phyloP scores from a whole-genome alignment of 2,797 vertebrate species.

The Crenuchus spilurus region DNA sequence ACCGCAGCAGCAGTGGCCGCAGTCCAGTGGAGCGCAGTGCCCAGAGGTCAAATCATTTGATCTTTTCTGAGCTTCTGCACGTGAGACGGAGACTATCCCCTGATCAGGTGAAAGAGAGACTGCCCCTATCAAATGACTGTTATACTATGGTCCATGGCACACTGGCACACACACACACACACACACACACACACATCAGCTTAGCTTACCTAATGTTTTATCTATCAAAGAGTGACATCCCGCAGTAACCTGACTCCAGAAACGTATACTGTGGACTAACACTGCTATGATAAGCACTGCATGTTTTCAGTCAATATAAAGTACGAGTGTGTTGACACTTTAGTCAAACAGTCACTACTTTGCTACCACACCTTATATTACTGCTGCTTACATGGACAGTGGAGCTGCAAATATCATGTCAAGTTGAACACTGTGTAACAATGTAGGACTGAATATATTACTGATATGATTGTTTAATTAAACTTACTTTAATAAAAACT shows the following conservation, averaged over 20 bases:
- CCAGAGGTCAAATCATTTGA: conserved; percentile 55
- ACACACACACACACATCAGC: conserved; percentile 10
- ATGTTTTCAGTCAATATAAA: conserved; percentile 6
- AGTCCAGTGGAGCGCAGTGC: not conserved
- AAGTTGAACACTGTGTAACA: no score
- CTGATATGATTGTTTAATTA: no score
- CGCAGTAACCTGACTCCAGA: conserved; percentile 9
- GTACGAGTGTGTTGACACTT: conserved; percentile 9
- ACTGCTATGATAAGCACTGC: conserved; percentile 20
- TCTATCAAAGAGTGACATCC: conserved; percentile 33
- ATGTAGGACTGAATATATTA: no score
- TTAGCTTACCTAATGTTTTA: conserved; percentile 36
- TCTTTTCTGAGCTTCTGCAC: conserved; percentile 37
- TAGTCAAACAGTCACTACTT: not conserved
- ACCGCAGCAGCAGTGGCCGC: not conserved
- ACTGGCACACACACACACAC: conserved; percentile 15
- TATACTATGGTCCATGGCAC: conserved; percentile 30
- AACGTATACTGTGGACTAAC: conserved; percentile 20
- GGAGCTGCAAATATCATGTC: not conserved
- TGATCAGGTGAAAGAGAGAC: conserved; percentile 45
- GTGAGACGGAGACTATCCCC: conserved; percentile 22
- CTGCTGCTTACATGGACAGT: not conserved
- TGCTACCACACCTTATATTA: not conserved
- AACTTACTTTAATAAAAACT: no score
- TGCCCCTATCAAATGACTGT: conserved; percentile 38